A percentile compares a stretch with the other conserved stretches of the same genome.
These are phyloP conservation scores for Falco concolor DNA, from an alignment of 2,797 vertebrate genomes.

Conservation along the genomic window DNA sequence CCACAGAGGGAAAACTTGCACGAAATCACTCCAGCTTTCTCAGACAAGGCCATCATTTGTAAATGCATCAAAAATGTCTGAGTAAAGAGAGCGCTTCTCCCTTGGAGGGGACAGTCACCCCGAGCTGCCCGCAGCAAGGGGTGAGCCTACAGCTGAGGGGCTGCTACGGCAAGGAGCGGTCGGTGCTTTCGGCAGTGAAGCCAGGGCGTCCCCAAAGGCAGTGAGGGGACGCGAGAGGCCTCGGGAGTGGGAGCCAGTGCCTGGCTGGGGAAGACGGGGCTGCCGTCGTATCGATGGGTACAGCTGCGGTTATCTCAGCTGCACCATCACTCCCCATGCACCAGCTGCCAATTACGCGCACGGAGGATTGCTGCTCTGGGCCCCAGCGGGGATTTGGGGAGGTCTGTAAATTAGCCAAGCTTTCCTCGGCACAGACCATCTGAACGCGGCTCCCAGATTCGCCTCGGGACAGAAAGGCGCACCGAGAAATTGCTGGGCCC, in stretches of 20 bases:
- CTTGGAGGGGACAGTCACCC: not conserved
- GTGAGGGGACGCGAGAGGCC: not conserved
- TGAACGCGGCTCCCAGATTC: not conserved
- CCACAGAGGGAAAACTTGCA: not conserved
- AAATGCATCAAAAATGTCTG: accelerated
- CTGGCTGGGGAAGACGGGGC: not conserved
- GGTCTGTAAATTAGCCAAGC: not conserved
- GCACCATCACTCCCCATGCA: not conserved
- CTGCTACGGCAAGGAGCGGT: not conserved
- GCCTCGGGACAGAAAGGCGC: not conserved
- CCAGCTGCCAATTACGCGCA: not conserved
- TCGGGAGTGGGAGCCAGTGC: not conserved
- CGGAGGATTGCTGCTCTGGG: not conserved
- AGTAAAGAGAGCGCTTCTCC: not conserved
- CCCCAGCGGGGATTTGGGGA: not conserved
- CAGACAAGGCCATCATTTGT: accelerated
- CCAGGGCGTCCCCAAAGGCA: accelerated
- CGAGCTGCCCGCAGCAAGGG: not conserved
- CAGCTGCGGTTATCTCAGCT: not conserved
- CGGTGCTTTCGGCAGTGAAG: not conserved
- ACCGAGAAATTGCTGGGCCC: not conserved
- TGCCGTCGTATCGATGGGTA: not conserved
- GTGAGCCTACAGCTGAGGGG: not conserved
- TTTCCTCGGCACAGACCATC: not conserved
- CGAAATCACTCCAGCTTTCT: accelerated